phyloP scores from a whole-genome alignment of 2,888 invertebrate species.

The Polietes domitor region DNA sequence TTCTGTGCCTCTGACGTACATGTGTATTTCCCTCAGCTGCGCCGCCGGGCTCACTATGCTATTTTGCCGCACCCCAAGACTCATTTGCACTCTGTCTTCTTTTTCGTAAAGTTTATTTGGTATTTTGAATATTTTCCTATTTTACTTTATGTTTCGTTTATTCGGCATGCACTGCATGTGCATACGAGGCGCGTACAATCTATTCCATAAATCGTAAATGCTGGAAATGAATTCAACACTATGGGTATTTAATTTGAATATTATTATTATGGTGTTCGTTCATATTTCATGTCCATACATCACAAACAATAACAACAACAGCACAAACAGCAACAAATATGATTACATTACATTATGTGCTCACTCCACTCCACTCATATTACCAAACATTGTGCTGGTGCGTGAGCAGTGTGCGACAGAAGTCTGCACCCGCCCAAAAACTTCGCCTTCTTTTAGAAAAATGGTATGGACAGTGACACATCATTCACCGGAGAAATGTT shows the following conservation, averaged over 20 bases:
- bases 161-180: neutral
- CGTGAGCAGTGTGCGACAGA: neutral
- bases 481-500: no score
- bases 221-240: neutral
- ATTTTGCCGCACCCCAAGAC: slow-evolving; percentile 52
- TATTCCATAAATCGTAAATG: neutral
- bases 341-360: slow-evolving; percentile 30
- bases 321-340: slow-evolving; percentile 25
- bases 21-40: neutral
- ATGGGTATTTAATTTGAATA: slow-evolving; percentile 21
- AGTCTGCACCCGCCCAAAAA: neutral
- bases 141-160: neutral
- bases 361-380: neutral
- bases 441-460: no score
- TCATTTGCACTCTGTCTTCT: slow-evolving; percentile 10
- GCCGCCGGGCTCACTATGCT: neutral
- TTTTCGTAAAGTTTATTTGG: neutral
- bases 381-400: neutral
- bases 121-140: slow-evolving; percentile 3
- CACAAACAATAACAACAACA: slow-evolving; percentile 41
- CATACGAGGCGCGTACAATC: neutral
- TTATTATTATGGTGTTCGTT: slow-evolving; percentile 52
- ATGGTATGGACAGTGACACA: no score
- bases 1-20: neutral
- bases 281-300: slow-evolving; percentile 30